Percentiles rank a stretch among this genome's conserved stretches.
These are phyloP conservation scores for Micropterix aruncella DNA, from an alignment of 2,888 invertebrate species.

Conservation along the genomic window DNA sequence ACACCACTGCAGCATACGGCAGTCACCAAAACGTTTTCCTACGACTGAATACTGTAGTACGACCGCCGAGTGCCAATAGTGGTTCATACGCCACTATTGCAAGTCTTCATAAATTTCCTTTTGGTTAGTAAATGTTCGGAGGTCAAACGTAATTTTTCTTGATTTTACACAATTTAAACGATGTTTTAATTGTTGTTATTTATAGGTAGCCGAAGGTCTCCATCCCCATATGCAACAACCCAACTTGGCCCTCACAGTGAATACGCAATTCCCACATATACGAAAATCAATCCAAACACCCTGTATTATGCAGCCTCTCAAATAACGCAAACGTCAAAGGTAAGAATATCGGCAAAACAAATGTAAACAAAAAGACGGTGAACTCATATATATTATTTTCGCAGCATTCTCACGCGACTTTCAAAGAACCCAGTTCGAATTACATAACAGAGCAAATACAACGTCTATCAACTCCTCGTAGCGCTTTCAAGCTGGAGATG, in stretches of 20 bases:
- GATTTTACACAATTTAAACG: neutral
- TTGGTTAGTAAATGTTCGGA: constrained; percentile 22
- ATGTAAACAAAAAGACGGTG: too few species aligned
- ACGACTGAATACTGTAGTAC: constrained; percentile 53
- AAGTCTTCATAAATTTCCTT: constrained; percentile 62
- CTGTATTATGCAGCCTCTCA: constrained; percentile 73
- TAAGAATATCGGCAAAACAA: constrained; percentile 19
- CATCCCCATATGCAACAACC: constrained; percentile 60
- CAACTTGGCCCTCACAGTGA: constrained; percentile 39
- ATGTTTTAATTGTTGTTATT: too few species aligned
- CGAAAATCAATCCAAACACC: constrained; percentile 34
- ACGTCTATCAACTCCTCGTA: constrained; percentile 42
- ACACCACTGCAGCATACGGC: constrained; percentile 62
- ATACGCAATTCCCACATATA: constrained; percentile 35
- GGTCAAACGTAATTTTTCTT: neutral
- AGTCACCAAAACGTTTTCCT: constrained; percentile 67
- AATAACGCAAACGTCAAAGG: constrained; percentile 59
- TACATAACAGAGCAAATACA: constrained; percentile 49
- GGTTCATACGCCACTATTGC: constrained; percentile 77
- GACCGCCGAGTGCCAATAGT: constrained; percentile 61
- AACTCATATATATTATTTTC: constrained; percentile 2
- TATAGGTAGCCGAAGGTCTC: constrained; percentile 40
- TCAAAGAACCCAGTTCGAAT: constrained; percentile 27
- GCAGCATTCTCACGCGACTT: constrained; percentile 23
- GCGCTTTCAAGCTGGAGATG: constrained; percentile 43